Conservation (phyloP, 2,888 invertebrate genomes). For the Macropis europaea region DNA sequence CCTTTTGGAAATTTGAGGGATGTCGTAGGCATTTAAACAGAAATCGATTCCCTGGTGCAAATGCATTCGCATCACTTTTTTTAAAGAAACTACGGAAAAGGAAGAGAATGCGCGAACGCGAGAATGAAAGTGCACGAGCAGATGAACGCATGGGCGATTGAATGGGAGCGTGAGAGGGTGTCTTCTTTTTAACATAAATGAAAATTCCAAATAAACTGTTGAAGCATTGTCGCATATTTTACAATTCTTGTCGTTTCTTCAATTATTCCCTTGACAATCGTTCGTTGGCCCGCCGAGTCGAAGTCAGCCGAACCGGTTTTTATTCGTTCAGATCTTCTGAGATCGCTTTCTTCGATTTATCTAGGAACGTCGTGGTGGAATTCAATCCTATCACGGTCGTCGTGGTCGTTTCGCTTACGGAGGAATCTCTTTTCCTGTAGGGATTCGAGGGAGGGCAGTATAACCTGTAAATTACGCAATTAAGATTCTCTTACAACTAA, state of each 20-base stretch:
- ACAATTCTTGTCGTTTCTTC: conserved; percentile 19
- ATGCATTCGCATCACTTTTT: conserved; percentile 23
- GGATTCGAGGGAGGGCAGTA: conserved; percentile 85
- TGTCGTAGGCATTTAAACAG: conserved; percentile 27
- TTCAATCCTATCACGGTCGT: conserved; percentile 82
- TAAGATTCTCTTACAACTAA: not conserved
- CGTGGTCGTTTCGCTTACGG: conserved; percentile 90
- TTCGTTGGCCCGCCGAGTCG: not conserved
- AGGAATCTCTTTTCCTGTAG: conserved; percentile 88
- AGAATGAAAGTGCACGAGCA: conserved; percentile 7
- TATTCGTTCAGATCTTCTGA: conserved; percentile 67
- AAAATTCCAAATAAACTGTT: conserved; percentile 35
- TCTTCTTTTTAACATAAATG: conserved; percentile 14
- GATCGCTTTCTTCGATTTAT: conserved; percentile 71
- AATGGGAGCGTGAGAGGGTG: not conserved
- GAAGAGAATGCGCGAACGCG: not conserved
- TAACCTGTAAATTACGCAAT: conserved; percentile 81
- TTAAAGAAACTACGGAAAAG: not conserved
- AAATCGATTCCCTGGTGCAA: conserved; percentile 19
- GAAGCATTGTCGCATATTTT: conserved; percentile 25
- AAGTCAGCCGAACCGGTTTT: not conserved
- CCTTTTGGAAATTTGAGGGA: conserved; percentile 38
- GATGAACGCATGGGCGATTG: conserved; percentile 20
- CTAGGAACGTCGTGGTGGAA: conserved; percentile 72
- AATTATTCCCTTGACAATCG: conserved; percentile 25